phyloP scores from a whole-genome alignment of 2,113 vertebrate species.

The Gila orcuttii region DNA sequence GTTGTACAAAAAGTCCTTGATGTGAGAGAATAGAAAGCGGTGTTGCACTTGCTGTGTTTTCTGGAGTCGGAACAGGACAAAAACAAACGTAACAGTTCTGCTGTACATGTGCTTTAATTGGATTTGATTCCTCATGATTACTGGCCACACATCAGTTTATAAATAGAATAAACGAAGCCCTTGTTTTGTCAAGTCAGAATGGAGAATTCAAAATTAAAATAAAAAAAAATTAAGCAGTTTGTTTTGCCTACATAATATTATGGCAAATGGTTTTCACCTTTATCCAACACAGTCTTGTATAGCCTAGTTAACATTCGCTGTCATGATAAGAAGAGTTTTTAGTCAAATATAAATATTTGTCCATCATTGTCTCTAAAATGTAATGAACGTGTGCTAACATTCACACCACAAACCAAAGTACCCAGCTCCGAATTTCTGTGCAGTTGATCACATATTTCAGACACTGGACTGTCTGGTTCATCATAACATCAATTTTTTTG shows the following conservation, averaged over 20 bases:
- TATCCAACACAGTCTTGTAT: neutral
- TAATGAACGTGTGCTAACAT: neutral
- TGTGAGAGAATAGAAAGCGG: neutral
- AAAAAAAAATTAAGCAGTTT: too few species aligned
- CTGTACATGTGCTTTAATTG: slow-evolving; percentile 52
- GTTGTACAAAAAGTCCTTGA: neutral
- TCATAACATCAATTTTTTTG: neutral
- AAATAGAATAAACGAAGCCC: slow-evolving; percentile 15
- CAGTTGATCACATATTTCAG: neutral
- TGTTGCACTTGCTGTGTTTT: neutral
- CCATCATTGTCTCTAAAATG: neutral
- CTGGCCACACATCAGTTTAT: slow-evolving; percentile 12
- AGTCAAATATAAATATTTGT: neutral
- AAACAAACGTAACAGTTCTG: neutral
- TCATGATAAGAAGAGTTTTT: neutral
- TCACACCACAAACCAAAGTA: neutral
- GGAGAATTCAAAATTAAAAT: slow-evolving; percentile 1
- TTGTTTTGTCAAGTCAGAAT: slow-evolving; percentile 17
- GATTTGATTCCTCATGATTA: slow-evolving; percentile 13
- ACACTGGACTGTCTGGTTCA: neutral
- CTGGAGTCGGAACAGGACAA: neutral
- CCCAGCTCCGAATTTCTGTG: neutral
- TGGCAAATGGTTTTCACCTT: too few species aligned
- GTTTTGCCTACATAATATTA: too few species aligned
- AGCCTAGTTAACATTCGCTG: neutral